Evolutionary conservation across 2,888 invertebrate species (phyloP).

Genomic region (Brassicogethes aeneus): DNA sequence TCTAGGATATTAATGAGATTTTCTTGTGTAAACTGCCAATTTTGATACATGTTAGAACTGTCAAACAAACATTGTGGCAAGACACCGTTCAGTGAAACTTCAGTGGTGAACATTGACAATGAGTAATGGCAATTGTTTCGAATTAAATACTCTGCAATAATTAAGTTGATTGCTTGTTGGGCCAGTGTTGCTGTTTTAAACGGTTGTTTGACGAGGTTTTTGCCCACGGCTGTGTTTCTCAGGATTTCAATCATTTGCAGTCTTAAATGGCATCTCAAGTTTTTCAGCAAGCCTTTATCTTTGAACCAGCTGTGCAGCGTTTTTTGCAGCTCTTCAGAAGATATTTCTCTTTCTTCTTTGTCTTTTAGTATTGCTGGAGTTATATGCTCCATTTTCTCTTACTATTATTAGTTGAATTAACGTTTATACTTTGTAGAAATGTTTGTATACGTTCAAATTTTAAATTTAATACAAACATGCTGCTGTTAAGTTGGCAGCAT

Average conservation of each 20-base stretch:
- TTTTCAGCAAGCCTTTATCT: conserved; percentile 50
- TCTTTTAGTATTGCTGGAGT: conserved; percentile 20
- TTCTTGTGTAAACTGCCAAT: conserved; percentile 19
- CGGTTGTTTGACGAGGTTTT: conserved; percentile 14
- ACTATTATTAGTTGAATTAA: too few relatives aligned
- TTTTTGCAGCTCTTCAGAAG: conserved; percentile 48
- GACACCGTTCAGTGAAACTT: conserved; percentile 39
- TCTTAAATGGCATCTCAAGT: conserved; percentile 50
- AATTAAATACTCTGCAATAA: conserved; percentile 52
- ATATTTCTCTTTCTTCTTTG: conserved; percentile 21
- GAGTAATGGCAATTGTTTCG: conserved; percentile 49
- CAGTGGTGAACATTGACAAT: conserved; percentile 52
- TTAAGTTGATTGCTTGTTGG: conserved; percentile 51
- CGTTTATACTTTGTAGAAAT: too few relatives aligned
- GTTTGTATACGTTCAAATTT: too few relatives aligned
- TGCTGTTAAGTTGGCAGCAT: too few relatives aligned
- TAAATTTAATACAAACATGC: too few relatives aligned
- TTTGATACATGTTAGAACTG: conserved; percentile 6
- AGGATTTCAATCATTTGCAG: conserved; percentile 50
- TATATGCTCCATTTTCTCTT: conserved; percentile 20
- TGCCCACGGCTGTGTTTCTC: conserved; percentile 41
- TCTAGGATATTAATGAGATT: conserved; percentile 22
- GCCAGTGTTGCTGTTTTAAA: conserved; percentile 42
- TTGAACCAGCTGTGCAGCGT: conserved; percentile 50
- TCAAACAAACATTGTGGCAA: conserved; percentile 39